Conservation (phyloP, 1,140 invertebrate genomes). For the Phortica variegata region DNA sequence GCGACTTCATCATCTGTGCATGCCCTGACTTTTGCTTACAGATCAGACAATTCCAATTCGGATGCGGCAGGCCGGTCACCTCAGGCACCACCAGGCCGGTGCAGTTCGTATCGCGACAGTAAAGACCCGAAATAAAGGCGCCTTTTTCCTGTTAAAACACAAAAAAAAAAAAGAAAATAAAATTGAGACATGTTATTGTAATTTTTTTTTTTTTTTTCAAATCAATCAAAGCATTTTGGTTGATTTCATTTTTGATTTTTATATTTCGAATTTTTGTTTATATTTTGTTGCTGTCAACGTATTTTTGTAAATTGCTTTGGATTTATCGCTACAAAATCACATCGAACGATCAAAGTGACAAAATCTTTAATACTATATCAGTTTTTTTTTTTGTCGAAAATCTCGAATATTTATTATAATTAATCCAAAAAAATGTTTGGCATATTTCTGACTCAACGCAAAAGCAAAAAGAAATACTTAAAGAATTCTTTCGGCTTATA, state of each 20-base stretch:
- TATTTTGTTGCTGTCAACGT: neutral
- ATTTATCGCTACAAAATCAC: too few species aligned
- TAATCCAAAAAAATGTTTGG: too few species aligned
- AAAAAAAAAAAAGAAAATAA: conserved; percentile 1
- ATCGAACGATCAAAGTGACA: too few species aligned
- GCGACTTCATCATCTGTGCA: conserved; percentile 48
- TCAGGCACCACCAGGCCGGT: conserved; percentile 47
- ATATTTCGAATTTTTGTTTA: conserved; percentile 8
- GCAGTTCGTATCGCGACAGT: conserved; percentile 50
- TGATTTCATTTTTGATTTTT: conserved; percentile 13
- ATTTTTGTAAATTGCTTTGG: neutral
- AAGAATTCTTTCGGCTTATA: too few species aligned
- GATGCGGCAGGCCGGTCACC: conserved; percentile 43
- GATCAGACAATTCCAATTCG: conserved; percentile 48
- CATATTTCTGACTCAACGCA: too few species aligned
- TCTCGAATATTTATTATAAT: neutral
- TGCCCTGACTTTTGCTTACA: conserved; percentile 52
- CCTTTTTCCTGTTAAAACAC: conserved; percentile 39
- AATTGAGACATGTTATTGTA: conserved; percentile 1
- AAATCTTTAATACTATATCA: too few species aligned
- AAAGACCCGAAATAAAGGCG: conserved; percentile 45
- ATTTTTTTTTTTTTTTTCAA: conserved; percentile 12
- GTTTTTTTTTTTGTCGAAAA: too few species aligned
- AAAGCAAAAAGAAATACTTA: too few species aligned
- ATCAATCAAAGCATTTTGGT: conserved; percentile 19